Percentiles rank a stretch among this genome's conserved stretches.
Conservation (phyloP, 2,888 invertebrate genomes). For the Troides aeacus region DNA sequence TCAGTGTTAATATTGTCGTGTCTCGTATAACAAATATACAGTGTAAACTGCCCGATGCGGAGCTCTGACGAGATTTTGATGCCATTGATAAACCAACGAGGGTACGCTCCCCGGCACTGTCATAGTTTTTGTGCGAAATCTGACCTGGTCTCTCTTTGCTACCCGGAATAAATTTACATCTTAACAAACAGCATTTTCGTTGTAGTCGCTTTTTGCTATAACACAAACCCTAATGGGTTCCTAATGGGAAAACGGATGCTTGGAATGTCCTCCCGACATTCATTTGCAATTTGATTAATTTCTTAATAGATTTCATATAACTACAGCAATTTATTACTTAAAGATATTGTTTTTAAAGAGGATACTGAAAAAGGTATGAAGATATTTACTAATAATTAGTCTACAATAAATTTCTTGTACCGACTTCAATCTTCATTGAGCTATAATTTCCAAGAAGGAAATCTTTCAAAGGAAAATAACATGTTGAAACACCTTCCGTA, state of each 20-base stretch:
- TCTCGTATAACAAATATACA: neutral
- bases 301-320: neutral
- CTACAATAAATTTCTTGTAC: no score
- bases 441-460: no score
- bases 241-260: slow-evolving; percentile 54
- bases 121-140: slow-evolving; percentile 61
- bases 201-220: slow-evolving; percentile 63
- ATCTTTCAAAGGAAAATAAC: no score
- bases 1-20: neutral
- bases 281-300: slow-evolving; percentile 30
- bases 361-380: no score
- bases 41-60: neutral
- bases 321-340: neutral
- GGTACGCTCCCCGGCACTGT: slow-evolving; percentile 35
- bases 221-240: slow-evolving; percentile 57
- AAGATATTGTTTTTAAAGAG: neutral
- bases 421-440: no score
- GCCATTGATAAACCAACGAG: slow-evolving; percentile 21
- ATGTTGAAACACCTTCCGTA: no score
- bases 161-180: slow-evolving; percentile 73
- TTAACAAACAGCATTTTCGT: slow-evolving; percentile 59
- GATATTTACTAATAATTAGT: no score
- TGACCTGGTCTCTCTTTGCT: slow-evolving; percentile 56
- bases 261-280: slow-evolving; percentile 23
- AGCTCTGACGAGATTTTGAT: slow-evolving; percentile 5